Percentiles rank a stretch among this genome's conserved stretches.
phyloP scores from a whole-genome alignment of 2,113 vertebrate species.

The Aegithalos caudatus region DNA sequence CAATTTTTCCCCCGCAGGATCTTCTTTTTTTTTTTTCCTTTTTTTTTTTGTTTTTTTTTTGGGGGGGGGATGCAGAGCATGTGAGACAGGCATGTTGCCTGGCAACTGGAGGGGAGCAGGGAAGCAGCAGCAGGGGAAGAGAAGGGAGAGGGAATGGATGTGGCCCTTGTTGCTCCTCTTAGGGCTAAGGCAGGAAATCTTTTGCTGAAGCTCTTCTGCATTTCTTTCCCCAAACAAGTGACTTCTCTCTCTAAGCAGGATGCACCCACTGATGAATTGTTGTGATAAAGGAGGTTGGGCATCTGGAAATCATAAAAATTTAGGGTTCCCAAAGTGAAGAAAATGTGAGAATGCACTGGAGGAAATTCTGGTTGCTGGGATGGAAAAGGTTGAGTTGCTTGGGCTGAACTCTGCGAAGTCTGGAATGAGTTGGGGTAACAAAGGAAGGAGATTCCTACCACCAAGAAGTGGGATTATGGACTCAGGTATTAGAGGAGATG shows the following conservation, averaged over 20 bases:
- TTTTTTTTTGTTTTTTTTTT: background rate
- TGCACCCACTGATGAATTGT: background rate
- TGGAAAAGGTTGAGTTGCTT: background rate
- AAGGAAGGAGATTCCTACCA: background rate
- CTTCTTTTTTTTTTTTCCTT: background rate
- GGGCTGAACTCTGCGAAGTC: background rate
- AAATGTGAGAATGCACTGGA: background rate
- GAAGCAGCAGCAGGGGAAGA: background rate
- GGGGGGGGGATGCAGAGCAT: background rate
- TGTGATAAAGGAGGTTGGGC: background rate
- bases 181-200: background rate
- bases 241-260: background rate
- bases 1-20: constrained; percentile 25
- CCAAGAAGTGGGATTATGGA: background rate
- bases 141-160: background rate
- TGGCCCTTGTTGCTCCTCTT: background rate
- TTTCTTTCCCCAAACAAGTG: background rate
- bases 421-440: background rate
- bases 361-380: background rate
- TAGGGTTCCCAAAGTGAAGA: background rate
- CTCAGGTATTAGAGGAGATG: background rate
- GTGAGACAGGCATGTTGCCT: constrained; percentile 47
- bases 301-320: background rate
- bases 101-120: constrained; percentile 63
- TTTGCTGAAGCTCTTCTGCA: background rate